A percentile compares a stretch with the other conserved stretches of the same genome.
phyloP scores from a whole-genome alignment of 2,113 vertebrate species.

The Turnix velox region DNA sequence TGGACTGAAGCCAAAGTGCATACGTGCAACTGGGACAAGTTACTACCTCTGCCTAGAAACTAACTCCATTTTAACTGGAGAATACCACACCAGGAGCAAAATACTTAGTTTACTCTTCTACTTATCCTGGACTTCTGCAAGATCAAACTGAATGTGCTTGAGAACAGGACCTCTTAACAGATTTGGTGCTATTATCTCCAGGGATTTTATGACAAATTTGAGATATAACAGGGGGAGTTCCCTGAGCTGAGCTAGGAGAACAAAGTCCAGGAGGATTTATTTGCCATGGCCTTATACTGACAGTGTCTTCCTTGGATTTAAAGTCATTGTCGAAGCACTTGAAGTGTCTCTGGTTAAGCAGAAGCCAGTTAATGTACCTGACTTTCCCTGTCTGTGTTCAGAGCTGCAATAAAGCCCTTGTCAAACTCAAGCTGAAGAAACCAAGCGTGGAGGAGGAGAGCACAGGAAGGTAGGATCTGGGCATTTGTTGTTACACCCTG shows the following conservation, averaged over 20 bases:
- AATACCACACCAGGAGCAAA: not conserved
- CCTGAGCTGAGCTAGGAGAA: not conserved
- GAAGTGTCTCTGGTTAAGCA: not conserved
- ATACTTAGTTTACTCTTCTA: not conserved
- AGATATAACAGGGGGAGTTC: not conserved
- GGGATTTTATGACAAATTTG: not conserved
- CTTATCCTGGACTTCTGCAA: not conserved
- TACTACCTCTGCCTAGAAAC: not conserved
- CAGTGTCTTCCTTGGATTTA: not conserved
- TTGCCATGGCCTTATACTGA: not conserved
- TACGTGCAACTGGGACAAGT: not conserved
- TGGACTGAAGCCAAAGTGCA: not conserved
- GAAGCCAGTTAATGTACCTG: not conserved
- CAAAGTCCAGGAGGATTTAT: not conserved
- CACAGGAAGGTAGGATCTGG: not conserved
- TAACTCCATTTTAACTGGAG: not conserved
- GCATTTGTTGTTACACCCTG: not conserved
- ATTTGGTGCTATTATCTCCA: not conserved
- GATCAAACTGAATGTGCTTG: not conserved
- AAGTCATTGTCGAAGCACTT: not conserved
- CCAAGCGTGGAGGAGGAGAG: not conserved
- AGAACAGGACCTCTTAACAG: not conserved
- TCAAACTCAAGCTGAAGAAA: constrained; percentile 67
- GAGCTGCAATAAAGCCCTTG: constrained; percentile 48
- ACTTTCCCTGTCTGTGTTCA: not conserved